Evolutionary conservation across 1,140 invertebrate species (phyloP).

Genomic region (Sinella curviseta): DNA sequence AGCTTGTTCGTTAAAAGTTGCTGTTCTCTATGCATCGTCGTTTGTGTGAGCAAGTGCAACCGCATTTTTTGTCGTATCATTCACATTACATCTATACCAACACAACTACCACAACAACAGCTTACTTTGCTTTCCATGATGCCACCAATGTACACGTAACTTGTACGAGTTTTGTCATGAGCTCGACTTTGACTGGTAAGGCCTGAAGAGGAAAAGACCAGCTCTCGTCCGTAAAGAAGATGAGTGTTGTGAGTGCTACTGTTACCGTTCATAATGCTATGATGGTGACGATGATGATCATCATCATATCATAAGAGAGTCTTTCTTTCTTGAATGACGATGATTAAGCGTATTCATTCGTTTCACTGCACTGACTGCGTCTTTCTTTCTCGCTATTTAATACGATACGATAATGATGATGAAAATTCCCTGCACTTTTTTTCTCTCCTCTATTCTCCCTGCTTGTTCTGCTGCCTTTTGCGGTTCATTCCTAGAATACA

Average conservation of each 20-base stretch:
- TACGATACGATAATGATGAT: not conserved
- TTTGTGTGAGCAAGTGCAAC: not conserved
- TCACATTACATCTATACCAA: too few species aligned
- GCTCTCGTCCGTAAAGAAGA: too few species aligned
- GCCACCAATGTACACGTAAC: not conserved
- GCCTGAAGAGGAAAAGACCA: too few species aligned
- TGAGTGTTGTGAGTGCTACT: too few species aligned
- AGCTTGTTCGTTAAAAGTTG: too few species aligned
- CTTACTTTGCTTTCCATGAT: not conserved
- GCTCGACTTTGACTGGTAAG: too few species aligned
- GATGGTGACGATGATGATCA: not conserved
- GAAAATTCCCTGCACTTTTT: not conserved
- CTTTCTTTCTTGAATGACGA: not conserved
- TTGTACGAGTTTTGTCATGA: too few species aligned
- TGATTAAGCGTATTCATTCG: conserved; percentile 15
- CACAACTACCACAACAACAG: too few species aligned
- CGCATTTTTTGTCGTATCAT: not conserved
- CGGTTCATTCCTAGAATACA: conserved; percentile 1
- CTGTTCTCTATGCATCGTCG: too few species aligned
- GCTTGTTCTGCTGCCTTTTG: not conserved
- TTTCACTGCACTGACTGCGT: not conserved
- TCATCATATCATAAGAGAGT: not conserved
- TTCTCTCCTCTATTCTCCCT: not conserved
- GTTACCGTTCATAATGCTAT: not conserved
- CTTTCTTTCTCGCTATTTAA: not conserved